Conservation (phyloP, 2,888 invertebrate genomes). For the Diloba caeruleocephala region DNA sequence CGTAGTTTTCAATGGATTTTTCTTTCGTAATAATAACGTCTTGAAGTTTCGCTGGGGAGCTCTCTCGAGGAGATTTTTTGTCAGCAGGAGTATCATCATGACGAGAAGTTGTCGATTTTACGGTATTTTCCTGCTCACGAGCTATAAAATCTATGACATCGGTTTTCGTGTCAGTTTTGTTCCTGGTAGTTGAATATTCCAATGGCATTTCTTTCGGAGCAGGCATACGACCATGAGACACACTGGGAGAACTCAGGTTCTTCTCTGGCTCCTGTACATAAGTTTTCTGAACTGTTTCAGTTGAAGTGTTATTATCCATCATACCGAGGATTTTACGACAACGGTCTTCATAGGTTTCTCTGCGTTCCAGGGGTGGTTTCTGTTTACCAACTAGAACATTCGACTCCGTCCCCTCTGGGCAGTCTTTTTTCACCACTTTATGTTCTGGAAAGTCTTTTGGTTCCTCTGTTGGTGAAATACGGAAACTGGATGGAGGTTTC, state of each 20-base stretch:
- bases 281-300: slow-evolving; percentile 47
- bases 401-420: slow-evolving; percentile 59
- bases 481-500: slow-evolving; percentile 80
- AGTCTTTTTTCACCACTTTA: slow-evolving; percentile 71
- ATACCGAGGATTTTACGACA: slow-evolving; percentile 92
- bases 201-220: slow-evolving; percentile 60
- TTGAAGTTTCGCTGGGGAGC: slow-evolving; percentile 69
- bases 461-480: slow-evolving; percentile 76
- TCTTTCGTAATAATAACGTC: slow-evolving; percentile 60
- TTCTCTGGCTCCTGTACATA: slow-evolving; percentile 54
- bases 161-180: slow-evolving; percentile 46
- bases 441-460: slow-evolving; percentile 61
- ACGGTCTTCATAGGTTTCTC: slow-evolving; percentile 93
- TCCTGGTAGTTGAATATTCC: slow-evolving; percentile 47
- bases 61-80: slow-evolving; percentile 55
- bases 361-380: slow-evolving; percentile 90
- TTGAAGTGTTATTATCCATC: slow-evolving; percentile 73
- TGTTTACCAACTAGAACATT: slow-evolving; percentile 71
- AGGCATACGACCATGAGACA: slow-evolving; percentile 74
- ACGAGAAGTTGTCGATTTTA: slow-evolving; percentile 47
- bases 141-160: slow-evolving; percentile 64
- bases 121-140: slow-evolving; percentile 62
- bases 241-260: slow-evolving; percentile 67
- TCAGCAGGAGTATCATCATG: slow-evolving; percentile 20
- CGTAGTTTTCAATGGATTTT: slow-evolving; percentile 27